phyloP scores from a whole-genome alignment of 2,797 vertebrate species.

The Pseudomugil gertrudae region DNA sequence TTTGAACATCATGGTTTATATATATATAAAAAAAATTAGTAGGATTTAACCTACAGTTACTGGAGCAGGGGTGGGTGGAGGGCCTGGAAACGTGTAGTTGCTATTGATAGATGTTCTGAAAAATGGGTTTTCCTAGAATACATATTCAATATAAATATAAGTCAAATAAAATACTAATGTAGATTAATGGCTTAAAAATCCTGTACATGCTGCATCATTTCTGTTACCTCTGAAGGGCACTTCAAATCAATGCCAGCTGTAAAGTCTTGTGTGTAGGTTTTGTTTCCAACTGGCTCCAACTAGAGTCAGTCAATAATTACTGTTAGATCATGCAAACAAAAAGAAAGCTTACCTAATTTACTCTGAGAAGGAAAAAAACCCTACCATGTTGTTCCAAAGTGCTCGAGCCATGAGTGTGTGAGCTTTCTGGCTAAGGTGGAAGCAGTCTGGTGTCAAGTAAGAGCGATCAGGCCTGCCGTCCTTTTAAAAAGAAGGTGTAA shows the following conservation, averaged over 20 bases:
- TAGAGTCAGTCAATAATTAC: conserved; percentile 49
- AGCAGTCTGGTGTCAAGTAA: conserved; percentile 90
- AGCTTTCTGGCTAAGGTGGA: conserved; percentile 88
- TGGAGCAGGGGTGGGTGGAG: conserved; percentile 72
- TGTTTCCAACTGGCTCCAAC: conserved; percentile 88
- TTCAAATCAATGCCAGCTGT: conserved; percentile 66
- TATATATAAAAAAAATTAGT: no score
- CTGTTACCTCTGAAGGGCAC: conserved; percentile 88
- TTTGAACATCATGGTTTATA: no score
- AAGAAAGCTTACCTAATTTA: neutral
- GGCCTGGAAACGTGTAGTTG: conserved; percentile 77
- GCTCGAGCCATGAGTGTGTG: conserved; percentile 87
- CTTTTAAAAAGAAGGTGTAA: conserved; percentile 63
- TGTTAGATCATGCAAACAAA: neutral
- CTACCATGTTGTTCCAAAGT: conserved; percentile 93
- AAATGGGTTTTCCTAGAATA: conserved; percentile 77
- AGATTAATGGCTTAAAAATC: neutral
- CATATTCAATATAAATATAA: conserved; percentile 23
- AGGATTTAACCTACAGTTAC: conserved; percentile 75
- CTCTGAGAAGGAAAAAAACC: neutral
- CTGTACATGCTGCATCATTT: neutral
- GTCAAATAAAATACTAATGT: neutral
- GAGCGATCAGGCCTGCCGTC: conserved; percentile 85
- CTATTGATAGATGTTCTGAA: conserved; percentile 87
- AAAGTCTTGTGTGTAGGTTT: conserved; percentile 85